Evolutionary conservation across 2,797 vertebrate species (phyloP), one percentile per base, ranked within the genome.

Genomic region (Euphonia xanthogaster): DNA sequence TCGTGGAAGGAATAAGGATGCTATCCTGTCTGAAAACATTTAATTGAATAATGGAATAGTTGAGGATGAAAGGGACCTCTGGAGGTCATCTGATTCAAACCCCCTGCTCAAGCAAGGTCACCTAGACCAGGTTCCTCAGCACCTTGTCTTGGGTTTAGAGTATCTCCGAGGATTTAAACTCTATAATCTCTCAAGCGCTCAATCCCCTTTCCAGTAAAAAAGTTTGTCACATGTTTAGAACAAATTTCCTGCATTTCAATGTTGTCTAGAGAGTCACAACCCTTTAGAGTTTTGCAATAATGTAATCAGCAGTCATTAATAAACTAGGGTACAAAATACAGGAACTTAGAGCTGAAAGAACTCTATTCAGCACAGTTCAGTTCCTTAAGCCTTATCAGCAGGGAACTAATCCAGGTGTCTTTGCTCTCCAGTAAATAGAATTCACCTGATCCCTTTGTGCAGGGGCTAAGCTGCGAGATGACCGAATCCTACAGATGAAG

Each of bases 11-110:
- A 93, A 70, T 58, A 10, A 30, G 13, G 33, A 48, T 19, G 10
- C 2, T 48, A 23, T 22, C 28, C 12, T 11, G 7, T 66, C 25
- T 73, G 45, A 85, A 85, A 87, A 42, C 27, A 12, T 48, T 18
- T 35, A 31, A 27, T 4, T 0, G 1, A 45, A 58, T 60, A 12
- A 40, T 1, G 2, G 27, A 75, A 61, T 2, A 45, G 12, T 3
- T 85, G 53, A 86, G 30, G 21, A 12, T 53, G 53, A 23, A 73
- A 80, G 11, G 7, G 12, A 51, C 23, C 12, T 82, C 67, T 70
- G 25, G 15, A 75, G 2, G 3, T 10, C 17, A 35, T 15, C 10
- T 42, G 57, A 55, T 40, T 30, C 44, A 79, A 71, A 18, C 0
- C 1, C 14, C 2, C 10, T n/a, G 10, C 24, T 73, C 15, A 50